Base-by-base conservation (phyloP, 2,888 invertebrate species). In the Xestia sexstrigata region DNA sequence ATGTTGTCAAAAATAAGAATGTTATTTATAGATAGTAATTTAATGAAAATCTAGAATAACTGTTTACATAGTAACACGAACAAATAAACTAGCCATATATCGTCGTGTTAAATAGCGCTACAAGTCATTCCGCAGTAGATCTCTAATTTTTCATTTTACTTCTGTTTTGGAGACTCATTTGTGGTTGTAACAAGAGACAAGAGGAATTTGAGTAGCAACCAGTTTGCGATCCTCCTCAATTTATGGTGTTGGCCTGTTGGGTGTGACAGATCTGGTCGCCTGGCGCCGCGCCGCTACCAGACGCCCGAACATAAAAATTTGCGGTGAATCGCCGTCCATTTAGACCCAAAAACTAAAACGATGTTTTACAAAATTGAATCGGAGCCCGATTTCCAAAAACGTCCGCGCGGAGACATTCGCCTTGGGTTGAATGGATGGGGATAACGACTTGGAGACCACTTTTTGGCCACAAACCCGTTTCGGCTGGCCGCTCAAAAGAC, bases 401-500 rank as follows among this genome's bases (percentile, higher is more conserved):
- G 79, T 73, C 82, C 83, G 79, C 89, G 87, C 86, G 87, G 85
- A 90, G 89, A 90, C 88, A 91, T 93, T 88, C 86, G 83, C 80
- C 74, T 85, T 87, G 90, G 88, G 90, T 89, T 90, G 91, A 91
- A 92, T 94, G 92, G 92, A 93, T 92, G 91, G 88, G 89, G 87
- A 91, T 92, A 92, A 92, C 90, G 89, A 91, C 89, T 87, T 81
- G 84, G 86, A 82, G 88, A 89, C 87, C 90, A 90, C 84, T 92
- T 93, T 94, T 93, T 91, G 87, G 89, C 78, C 71, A 60, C 81
- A 82, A 92, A 93, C 93, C 91, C 86, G 93, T 93, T 93, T 92
- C 91, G 92, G 92, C 89, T 87, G 89, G 85, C 84, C 86, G 70
- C 74, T 85, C 88, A 89, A 91, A 87, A 91, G 91, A 87, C 87